Conservation (phyloP, 1,140 invertebrate species). For the Cephus cinctus region DNA sequence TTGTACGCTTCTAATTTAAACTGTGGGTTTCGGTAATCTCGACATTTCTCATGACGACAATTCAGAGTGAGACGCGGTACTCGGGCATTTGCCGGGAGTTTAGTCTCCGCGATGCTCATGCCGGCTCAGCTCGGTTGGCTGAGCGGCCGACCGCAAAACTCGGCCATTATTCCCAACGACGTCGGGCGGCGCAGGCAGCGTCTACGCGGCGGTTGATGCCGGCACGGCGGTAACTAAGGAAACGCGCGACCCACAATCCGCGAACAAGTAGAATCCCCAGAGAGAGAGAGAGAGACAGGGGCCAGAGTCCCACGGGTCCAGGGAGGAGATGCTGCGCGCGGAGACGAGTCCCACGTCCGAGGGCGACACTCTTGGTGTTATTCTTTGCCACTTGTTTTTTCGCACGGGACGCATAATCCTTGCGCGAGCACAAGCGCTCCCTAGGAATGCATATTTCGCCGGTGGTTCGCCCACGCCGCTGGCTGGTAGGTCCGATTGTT, state of each 20-base stretch:
- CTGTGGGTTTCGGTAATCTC: constrained; percentile 49
- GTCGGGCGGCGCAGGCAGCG: no score
- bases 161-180: constrained; percentile 39
- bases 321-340: constrained; percentile 7
- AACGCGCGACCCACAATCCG: no score
- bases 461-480: constrained; percentile 42
- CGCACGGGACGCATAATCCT: constrained; percentile 22
- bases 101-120: constrained; percentile 15
- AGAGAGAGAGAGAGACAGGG: neutral
- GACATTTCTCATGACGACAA: constrained; percentile 49
- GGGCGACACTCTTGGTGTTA: constrained; percentile 1
- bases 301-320: neutral
- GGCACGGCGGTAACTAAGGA: constrained; percentile 22
- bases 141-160: constrained; percentile 41
- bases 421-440: constrained; percentile 21
- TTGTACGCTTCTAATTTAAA: constrained; percentile 48
- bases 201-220: no score
- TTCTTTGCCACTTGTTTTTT: no score
- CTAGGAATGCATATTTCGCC: constrained; percentile 48
- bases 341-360: constrained; percentile 12
- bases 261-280: no score
- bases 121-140: constrained; percentile 7
- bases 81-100: constrained; percentile 14
- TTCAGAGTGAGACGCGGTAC: constrained; percentile 31
- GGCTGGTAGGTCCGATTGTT: constrained; percentile 49